These are phyloP conservation scores for Barypeithes pellucidus DNA, from an alignment of 2,888 invertebrate species.

Conservation along the genomic window DNA sequence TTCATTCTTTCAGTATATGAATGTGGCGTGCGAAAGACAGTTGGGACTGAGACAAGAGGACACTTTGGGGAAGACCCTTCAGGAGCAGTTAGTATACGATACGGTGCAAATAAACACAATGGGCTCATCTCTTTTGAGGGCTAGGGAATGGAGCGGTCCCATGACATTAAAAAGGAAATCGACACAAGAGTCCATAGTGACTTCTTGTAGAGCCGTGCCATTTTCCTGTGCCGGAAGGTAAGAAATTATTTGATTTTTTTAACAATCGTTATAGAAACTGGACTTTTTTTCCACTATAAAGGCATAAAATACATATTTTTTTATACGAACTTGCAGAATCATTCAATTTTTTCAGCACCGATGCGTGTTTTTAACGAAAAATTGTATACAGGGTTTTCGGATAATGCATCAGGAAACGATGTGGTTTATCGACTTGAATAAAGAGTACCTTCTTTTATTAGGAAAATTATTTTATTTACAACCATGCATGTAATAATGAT, in stretches of 20 bases:
- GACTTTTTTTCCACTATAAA: too few species aligned
- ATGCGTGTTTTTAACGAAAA: too few species aligned
- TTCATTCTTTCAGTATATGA: constrained; percentile 82
- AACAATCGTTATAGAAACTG: too few species aligned
- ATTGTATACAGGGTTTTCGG: too few species aligned
- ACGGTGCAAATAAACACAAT: constrained; percentile 74
- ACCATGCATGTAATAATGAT: too few species aligned
- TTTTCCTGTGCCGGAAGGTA: constrained; percentile 79
- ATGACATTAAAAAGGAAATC: constrained; percentile 82
- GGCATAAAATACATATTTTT: too few species aligned
- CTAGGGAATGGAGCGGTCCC: constrained; percentile 85
- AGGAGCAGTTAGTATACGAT: constrained; percentile 72
- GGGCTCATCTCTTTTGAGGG: constrained; percentile 77
- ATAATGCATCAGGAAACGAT: too few species aligned
- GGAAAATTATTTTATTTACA: too few species aligned
- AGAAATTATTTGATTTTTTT: constrained; percentile 52
- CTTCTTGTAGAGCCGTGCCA: constrained; percentile 84
- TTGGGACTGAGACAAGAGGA: constrained; percentile 83
- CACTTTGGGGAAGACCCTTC: constrained; percentile 75
- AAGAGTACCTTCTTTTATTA: too few species aligned
- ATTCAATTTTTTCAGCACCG: too few species aligned
- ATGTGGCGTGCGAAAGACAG: constrained; percentile 88
- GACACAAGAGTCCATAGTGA: constrained; percentile 81
- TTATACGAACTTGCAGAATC: too few species aligned
- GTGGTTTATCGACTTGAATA: too few species aligned